Base-by-base conservation (phyloP, 35 echinoderm and acorn worm species). In the Apostichopus parvimensis region DNA sequence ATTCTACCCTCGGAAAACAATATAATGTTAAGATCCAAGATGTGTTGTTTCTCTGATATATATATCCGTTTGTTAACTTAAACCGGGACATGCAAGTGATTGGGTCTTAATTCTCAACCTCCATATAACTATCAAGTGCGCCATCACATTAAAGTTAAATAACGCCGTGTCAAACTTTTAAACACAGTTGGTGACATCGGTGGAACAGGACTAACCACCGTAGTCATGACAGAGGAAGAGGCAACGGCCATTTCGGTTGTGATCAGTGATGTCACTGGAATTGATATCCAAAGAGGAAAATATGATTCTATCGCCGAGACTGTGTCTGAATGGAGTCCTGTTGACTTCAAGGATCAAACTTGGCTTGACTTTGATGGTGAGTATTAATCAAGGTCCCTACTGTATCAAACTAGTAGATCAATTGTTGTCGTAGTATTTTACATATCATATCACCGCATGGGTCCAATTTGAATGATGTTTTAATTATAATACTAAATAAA, bases 291-390 rank as follows among this genome's bases (percentile, higher is more conserved):
- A 15, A 87, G 1, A 87, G 85, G 85, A 61, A 68, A 20, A 23
- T 28, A 70, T 54, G 56, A 7, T 18, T 83, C 54, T n/a, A 6
- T 6, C 14, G 12, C 17, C 6, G 53, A 57, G 11, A 83, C 17
- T 12, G 56, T 83, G 17, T 23, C 57, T 5, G 22, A 87, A 17
- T 87, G 85, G 85, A 55, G 57, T 5, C 34, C 24, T 1, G 58
- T 87, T 12, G 58, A 87, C 58, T 87, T 87, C 85, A 22, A 55
- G 57, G 85, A 72, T 22, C 85, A 87, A 60, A 87, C 57, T 17
- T 87, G 85, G 85, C 25, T 87, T 6, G 85, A 87, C 85, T 62
- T 25, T 23, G 58, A 57, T 21, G 85, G 85, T 87, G 23, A 87
- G 58, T 87, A 24, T 25, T n/a, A 78, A 45, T 45, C 34, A 45